A percentile compares a stretch with the other conserved stretches of the same genome.
Conservation (phyloP, 2,797 vertebrate species). For the Parauchenoglanis ngamensis region DNA sequence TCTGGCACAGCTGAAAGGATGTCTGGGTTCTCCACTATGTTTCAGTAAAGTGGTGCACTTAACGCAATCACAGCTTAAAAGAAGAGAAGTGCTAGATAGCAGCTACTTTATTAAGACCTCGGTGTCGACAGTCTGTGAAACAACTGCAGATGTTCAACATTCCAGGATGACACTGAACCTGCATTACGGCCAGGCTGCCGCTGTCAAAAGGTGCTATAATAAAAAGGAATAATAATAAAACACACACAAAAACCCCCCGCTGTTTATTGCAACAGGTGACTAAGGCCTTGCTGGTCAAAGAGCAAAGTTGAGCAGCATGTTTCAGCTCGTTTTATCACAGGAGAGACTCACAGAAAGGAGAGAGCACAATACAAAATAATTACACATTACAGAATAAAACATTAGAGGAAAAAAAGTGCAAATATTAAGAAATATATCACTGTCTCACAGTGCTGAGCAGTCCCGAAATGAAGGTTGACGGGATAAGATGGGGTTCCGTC, state of each 20-base stretch:
- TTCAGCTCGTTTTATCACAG: background rate
- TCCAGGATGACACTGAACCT: background rate
- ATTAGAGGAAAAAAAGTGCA: background rate
- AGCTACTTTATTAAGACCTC: slow-evolving; percentile 22
- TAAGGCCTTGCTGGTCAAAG: background rate
- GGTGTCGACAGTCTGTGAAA: slow-evolving; percentile 10
- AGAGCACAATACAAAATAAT: background rate
- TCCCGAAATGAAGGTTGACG: background rate
- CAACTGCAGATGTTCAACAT: background rate
- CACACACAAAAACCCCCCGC: background rate
- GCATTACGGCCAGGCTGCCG: background rate
- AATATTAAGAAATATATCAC: background rate
- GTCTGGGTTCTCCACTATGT: background rate
- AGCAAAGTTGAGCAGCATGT: background rate
- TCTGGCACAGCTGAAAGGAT: background rate
- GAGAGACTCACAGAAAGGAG: background rate
- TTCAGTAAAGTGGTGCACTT: slow-evolving; percentile 30
- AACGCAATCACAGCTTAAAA: background rate
- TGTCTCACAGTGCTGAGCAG: background rate
- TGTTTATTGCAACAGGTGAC: slow-evolving; percentile 19
- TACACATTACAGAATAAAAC: background rate
- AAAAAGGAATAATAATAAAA: background rate
- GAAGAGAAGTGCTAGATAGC: slow-evolving; percentile 4
- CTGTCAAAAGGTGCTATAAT: background rate
- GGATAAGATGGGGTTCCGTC: background rate